Base-by-base conservation (phyloP, 2,888 invertebrate genomes). In the Hyalella azteca region DNA sequence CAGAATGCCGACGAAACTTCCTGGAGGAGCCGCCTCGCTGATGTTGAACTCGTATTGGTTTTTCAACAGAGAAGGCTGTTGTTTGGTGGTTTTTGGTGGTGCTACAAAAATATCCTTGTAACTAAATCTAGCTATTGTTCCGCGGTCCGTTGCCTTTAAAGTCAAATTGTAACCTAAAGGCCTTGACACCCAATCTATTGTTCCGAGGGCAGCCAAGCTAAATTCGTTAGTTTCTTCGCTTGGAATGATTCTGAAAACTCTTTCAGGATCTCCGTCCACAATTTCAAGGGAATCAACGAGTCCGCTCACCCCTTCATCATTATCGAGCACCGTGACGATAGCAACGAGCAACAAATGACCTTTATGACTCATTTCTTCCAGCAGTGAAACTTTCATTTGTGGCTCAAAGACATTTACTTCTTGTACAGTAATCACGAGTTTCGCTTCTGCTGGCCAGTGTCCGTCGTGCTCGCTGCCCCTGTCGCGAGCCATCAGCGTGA, bases 331-430 rank as follows among this genome's bases (percentile, higher is more conserved):
- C 81, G 92, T 92, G 0, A 97, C 92, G 78, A 97, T 95, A 3
- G 97, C 97, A 88, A 95, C 96, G 81, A 97, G 92, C 87, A 94
- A 93, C 0, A 93, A 92, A 85, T 93, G 93, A 0, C 94, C 87
- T 86, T 94, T 93, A 86, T 95, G 95, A 5, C 93, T 90, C 78
- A 96, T 91, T 86, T 93, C 93, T 0, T 95, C 94, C 86, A 95
- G 91, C 78, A 93, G 92, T 82, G 92, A 92, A 9, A 95, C 92
- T 85, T 91, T 91, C 85, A 98, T 93, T 87, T 94, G 93, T 0
- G 98, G 98, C 3, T 94, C 91, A 88, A 93, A 92, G 78, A 95
- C 90, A 88, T 98, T 98, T 59, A 95, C 95, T 86, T 92, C 93
- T 11, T 85, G 82, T 4, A 89, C 87, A 59, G 80, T 80, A n/a